Base-by-base conservation (phyloP, 2,113 vertebrate genomes). In the Toxotes jaculatrix region DNA sequence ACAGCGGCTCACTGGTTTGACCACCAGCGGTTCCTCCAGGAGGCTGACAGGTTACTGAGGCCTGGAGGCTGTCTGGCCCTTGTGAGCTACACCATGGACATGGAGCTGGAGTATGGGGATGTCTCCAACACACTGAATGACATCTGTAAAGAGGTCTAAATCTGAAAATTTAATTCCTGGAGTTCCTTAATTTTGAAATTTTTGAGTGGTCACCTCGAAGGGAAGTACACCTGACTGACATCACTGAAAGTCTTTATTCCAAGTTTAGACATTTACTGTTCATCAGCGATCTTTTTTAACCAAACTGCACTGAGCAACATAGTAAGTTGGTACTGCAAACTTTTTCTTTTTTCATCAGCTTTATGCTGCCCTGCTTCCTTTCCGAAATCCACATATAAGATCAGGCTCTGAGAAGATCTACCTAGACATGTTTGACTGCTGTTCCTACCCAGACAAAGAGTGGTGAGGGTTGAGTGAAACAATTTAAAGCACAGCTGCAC, bases 1-100 rank as follows among this genome's bases (percentile, higher is more conserved):
- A 79, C 94, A 0, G 95, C 96, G 0, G 95, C 90, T 0, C 96
- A 97, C 88, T 97, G 96, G 96, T 97, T 97, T 1, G 88, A 96
- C 32, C 23, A 68, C 0, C 66, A 21, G 0, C 88, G 32, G 43
- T 97, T 97, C 89, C 87, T 95, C 63, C 64, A 45, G 61, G 96
- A 97, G 61, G 91, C 60, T 0, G 69, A 91, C 14, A 78, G 96
- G 0, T 78, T 97, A 36, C 6, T 97, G 34, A 94, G 63, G 80
- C 94, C 95, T 0, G 87, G 92, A 0, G 96, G 96, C 23, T 96
- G 96, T 0, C 55, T 96, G 79, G 94, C 90, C 74, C 80, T 97
- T 27, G 87, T 93, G 62, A 93, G 90, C 90, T 96, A 96, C 88
- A 79, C 84, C 0, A 0, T 83, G 36, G 84, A 94, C 59, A 90